Evolutionary conservation across 2,113 vertebrate genomes (phyloP).

Genomic region (Leptosomus discolor): DNA sequence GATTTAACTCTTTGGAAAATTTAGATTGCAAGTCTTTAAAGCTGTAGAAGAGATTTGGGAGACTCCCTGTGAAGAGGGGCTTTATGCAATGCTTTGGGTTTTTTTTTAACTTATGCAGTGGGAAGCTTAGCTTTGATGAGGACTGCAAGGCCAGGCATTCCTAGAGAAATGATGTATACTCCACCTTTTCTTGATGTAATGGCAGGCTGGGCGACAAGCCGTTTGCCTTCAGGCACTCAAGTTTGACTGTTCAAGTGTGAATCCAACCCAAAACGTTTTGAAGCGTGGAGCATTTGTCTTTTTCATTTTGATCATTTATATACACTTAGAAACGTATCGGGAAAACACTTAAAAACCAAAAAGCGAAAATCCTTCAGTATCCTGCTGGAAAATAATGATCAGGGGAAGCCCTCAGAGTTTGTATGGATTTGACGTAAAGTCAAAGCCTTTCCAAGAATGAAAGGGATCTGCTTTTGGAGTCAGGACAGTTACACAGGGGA

Average conservation of each 20-base stretch:
- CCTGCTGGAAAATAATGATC: background rate
- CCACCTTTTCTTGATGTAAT: background rate
- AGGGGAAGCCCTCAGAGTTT: background rate
- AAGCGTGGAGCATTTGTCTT: background rate
- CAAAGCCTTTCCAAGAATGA: background rate
- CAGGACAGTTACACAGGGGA: background rate
- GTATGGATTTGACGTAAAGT: background rate
- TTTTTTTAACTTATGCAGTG: background rate
- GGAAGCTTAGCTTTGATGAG: background rate
- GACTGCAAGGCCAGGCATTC: background rate
- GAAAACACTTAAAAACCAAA: background rate
- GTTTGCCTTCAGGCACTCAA: background rate
- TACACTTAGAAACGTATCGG: background rate
- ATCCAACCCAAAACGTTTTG: background rate
- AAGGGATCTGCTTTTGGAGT: background rate
- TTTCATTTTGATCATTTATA: background rate
- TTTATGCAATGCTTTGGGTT: background rate
- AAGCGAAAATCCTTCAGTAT: background rate
- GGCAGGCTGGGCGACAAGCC: background rate
- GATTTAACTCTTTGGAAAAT: background rate
- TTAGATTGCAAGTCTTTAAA: background rate
- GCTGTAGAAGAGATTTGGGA: background rate
- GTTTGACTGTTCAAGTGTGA: background rate
- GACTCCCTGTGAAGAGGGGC: background rate
- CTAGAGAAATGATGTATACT: background rate